Base-by-base conservation (phyloP, 2,888 invertebrate genomes). In the Iselma pallidipennis region DNA sequence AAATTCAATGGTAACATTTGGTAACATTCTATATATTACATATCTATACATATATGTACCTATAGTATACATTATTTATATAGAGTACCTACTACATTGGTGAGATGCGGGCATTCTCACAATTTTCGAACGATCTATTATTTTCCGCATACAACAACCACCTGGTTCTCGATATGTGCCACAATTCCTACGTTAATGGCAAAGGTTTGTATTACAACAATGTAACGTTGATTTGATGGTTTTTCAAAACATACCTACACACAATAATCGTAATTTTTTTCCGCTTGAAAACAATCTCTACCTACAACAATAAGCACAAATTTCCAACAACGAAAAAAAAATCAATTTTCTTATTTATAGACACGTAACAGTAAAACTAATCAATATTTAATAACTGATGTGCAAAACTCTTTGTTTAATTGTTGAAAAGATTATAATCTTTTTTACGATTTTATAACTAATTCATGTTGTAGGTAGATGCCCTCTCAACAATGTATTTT, bases 1-100 rank as follows among this genome's bases (percentile, higher is more conserved):
- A 74, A 76, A 76, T 76, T 71, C 57, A 59, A 62, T 63, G 55
- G 67, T 69, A 76, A 76, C 74, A 75, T 78, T 78, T 76, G 74
- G 71, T 72, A 75, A 75, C 75, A 72, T 68, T 67, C 70, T 68
- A 68, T 72, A 69, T 19, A 29, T n/a, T n/a, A n/a, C n/a, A n/a
- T 4, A 7, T 1, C 16, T 2, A 21, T 19, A 42, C 6, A 37
- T n/a, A 37, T 4, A 6, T 3, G 16, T 7, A 37, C 2, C 66
- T 66, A 67, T 66, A 67, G 60, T n/a, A n/a, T n/a, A n/a, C n/a
- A n/a, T n/a, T n/a, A n/a, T n/a, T n/a, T n/a, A n/a, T n/a, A n/a
- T n/a, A n/a, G n/a, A n/a, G n/a, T n/a, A n/a, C n/a, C n/a, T n/a
- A n/a, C n/a, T n/a, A 57, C 29, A 53, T 58, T 53, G 28, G 57